Conservation (phyloP, 2,888 invertebrate genomes). For the Athrips mouffetella region DNA sequence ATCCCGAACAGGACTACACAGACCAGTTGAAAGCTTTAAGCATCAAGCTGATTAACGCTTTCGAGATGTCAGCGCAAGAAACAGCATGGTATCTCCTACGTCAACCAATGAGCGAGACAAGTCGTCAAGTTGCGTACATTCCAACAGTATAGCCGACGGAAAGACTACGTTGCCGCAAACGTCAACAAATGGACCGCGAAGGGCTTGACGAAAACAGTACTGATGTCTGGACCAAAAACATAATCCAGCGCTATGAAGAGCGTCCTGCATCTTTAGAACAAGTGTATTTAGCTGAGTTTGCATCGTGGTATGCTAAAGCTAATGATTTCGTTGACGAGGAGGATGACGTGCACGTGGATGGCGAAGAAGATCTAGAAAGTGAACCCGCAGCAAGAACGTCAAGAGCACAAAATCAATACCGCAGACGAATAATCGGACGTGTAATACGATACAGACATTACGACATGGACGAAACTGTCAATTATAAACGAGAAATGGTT, state of each 20-base stretch:
- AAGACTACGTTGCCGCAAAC: constrained; percentile 35
- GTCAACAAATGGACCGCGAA: constrained; percentile 36
- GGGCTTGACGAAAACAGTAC: constrained; percentile 30
- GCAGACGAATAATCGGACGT: constrained; percentile 32
- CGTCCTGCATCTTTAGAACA: constrained; percentile 29
- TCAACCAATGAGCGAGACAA: constrained; percentile 48
- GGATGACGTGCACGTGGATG: constrained; percentile 36
- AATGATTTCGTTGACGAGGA: constrained; percentile 37
- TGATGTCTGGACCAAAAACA: constrained; percentile 36
- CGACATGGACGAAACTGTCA: constrained; percentile 38
- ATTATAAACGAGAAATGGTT: constrained; percentile 46
- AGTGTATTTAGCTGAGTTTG: constrained; percentile 33
- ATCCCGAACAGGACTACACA: constrained; percentile 30
- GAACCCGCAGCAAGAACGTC: constrained; percentile 27
- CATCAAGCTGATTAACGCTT: constrained; percentile 38
- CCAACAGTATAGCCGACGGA: constrained; percentile 49
- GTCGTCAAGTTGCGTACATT: constrained; percentile 37
- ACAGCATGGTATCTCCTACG: constrained; percentile 59
- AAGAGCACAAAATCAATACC: constrained; percentile 29
- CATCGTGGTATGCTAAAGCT: constrained; percentile 35
- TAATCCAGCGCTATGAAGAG: constrained; percentile 35
- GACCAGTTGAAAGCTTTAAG: constrained; percentile 28
- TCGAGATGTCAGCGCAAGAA: constrained; percentile 53
- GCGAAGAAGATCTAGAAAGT: constrained; percentile 34
- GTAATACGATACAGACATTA: constrained; percentile 45